Conservation (phyloP, 2,888 invertebrate genomes). For the Eudemis profundana region DNA sequence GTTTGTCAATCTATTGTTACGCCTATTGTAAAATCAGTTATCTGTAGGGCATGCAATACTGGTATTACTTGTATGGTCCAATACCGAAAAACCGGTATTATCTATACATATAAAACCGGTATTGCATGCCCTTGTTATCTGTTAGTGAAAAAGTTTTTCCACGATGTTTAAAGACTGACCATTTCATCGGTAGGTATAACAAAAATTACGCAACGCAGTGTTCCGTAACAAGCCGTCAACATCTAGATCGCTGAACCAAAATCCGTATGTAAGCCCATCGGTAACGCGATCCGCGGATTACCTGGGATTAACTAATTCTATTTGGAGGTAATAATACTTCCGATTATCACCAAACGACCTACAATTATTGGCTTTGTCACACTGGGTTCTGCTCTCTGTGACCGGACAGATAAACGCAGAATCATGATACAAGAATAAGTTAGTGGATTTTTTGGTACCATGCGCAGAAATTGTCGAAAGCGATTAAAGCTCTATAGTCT, state of each 20-base stretch:
- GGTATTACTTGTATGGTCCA: too few relatives aligned
- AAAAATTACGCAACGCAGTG: conserved; percentile 5
- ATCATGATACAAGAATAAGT: too few relatives aligned
- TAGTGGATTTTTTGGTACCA: too few relatives aligned
- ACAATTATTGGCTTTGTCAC: neutral
- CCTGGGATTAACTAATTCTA: conserved; percentile 34
- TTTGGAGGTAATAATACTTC: conserved; percentile 25
- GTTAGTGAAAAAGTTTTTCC: neutral
- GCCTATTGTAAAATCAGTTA: neutral
- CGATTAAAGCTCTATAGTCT: too few relatives aligned
- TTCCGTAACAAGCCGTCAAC: conserved; percentile 11
- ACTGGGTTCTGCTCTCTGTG: too few relatives aligned
- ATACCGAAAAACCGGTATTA: too few relatives aligned
- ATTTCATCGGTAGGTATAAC: neutral
- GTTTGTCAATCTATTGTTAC: neutral
- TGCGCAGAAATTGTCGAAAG: too few relatives aligned
- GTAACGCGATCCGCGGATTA: conserved; percentile 31
- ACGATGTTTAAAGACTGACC: neutral
- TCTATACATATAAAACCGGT: too few relatives aligned
- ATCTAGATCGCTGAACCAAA: conserved; percentile 32
- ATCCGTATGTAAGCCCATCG: conserved; percentile 36
- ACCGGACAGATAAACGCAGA: too few relatives aligned
- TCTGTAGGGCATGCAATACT: too few relatives aligned
- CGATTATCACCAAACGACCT: conserved; percentile 11
- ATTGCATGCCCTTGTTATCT: too few relatives aligned